Base-by-base conservation (phyloP, 2,797 vertebrate genomes). In the Muscicapa striata region DNA sequence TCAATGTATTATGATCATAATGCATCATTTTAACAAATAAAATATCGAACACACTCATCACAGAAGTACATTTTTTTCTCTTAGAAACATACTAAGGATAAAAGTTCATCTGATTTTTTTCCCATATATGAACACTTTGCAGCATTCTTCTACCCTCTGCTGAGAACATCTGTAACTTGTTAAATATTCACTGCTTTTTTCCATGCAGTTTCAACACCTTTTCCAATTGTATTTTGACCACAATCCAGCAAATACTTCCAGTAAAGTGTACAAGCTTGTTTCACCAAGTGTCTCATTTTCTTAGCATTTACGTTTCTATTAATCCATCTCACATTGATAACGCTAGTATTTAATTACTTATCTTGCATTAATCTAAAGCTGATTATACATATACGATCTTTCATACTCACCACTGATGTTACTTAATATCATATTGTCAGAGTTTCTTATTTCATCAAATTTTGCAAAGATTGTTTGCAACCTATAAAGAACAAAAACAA, bases 371-470 rank as follows among this genome's bases (percentile, higher is more conserved):
- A 85, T 64, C 34, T 51, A 26, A 83, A 84, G 13, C 18, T 13
- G 30, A 63, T 62, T 66, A 78, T 29, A 89, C 94, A 77, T 23
- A 61, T 1, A 84, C 22, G 5, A n/a, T 48, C 19, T 84, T 90
- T 86, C 40, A 74, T 89, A 97, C 98, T 99, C 97, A 99, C 99
- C 99, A 97, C 98, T 98, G 97, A 97, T 90, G 41, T 97, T 97
- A 97, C 98, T 99, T 96, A 99, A 98, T 98, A 99, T 98, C 99
- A 99, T 99, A 97, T 98, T 98, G 84, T 99, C 99, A 64, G 98
- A 99, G 97, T 98, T 98, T 97, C 98, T 98, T 83, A 98, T 98
- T 98, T 99, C 99, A 99, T 99, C 99, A 98, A 99, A 99, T 98
- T 98, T 99, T 92, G 98, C 78, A 93, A 99, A 98, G 97, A 99